Conservation (phyloP, 35 echinoderm and acorn worm genomes). For the Acanthaster planci region DNA sequence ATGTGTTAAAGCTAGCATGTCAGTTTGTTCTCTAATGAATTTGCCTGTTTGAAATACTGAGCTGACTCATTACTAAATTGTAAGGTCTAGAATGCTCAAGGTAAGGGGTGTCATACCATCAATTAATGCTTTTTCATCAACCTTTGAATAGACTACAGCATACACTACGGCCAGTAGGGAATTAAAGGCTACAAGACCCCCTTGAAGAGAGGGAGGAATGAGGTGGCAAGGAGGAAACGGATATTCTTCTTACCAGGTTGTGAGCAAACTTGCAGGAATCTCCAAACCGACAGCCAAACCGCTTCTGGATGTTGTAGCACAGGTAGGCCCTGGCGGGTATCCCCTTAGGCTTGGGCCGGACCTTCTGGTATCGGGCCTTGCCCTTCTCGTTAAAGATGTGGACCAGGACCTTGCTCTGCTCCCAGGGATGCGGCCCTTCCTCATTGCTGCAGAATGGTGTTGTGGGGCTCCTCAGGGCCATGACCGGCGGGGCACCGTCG, state of each 20-base stretch:
- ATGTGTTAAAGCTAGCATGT: too few relatives aligned
- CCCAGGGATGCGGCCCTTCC: slow-evolving; percentile 59
- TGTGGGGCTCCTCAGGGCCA: slow-evolving; percentile 34
- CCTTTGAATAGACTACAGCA: not conserved
- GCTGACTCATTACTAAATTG: too few relatives aligned
- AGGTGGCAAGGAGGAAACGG: slow-evolving; percentile 18
- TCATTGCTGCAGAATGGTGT: slow-evolving; percentile 44
- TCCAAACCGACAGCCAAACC: slow-evolving; percentile 57
- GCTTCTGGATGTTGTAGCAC: slow-evolving; percentile 62
- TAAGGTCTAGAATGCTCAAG: too few relatives aligned
- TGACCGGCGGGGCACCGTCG: slow-evolving; percentile 60
- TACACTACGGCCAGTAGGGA: not conserved
- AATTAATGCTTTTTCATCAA: not conserved
- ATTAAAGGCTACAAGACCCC: not conserved
- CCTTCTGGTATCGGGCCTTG: slow-evolving; percentile 48
- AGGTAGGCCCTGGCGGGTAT: slow-evolving; percentile 57
- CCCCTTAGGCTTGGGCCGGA: slow-evolving; percentile 63
- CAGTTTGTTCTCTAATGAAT: too few relatives aligned
- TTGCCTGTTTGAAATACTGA: too few relatives aligned
- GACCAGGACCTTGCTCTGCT: slow-evolving; percentile 43
- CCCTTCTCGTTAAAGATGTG: slow-evolving; percentile 44
- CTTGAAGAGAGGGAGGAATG: not conserved
- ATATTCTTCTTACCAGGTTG: slow-evolving; percentile 45
- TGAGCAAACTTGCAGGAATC: slow-evolving; percentile 84
- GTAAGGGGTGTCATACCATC: not conserved